Evolutionary conservation across 1,140 invertebrate species (phyloP).

Genomic region (Maniola jurtina): DNA sequence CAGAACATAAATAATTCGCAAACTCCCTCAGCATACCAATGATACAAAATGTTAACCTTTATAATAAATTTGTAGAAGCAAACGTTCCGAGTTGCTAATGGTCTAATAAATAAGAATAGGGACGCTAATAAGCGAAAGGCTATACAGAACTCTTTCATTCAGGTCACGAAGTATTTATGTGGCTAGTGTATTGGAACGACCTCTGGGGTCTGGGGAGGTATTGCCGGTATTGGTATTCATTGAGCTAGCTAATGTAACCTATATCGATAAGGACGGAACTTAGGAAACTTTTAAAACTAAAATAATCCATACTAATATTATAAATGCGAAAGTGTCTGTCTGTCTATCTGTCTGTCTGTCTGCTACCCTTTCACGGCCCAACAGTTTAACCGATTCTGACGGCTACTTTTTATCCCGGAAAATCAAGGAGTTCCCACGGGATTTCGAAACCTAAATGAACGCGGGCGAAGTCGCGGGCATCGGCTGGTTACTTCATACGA

Average conservation of each 20-base stretch:
- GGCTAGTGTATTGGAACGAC: constrained; percentile 27
- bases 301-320: not conserved
- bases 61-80: constrained; percentile 9
- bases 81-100: constrained; percentile 27
- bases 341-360: too few relatives aligned
- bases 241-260: not conserved
- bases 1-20: constrained; percentile 5
- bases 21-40: constrained; percentile 14
- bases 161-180: constrained; percentile 32
- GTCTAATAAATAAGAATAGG: constrained; percentile 34
- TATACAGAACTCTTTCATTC: constrained; percentile 28
- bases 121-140: constrained; percentile 27
- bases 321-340: too few relatives aligned
- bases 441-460: too few relatives aligned
- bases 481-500: too few relatives aligned
- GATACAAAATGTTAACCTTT: constrained; percentile 13
- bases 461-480: too few relatives aligned
- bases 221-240: constrained; percentile 27
- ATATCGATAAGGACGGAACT: too few relatives aligned
- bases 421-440: too few relatives aligned
- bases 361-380: too few relatives aligned
- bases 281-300: too few relatives aligned
- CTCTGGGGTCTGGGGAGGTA: constrained; percentile 17
- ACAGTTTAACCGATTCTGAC: too few relatives aligned
- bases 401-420: too few relatives aligned